Evolutionary conservation across 2,888 invertebrate species (phyloP).

Genomic region (Cheilosia pagana): DNA sequence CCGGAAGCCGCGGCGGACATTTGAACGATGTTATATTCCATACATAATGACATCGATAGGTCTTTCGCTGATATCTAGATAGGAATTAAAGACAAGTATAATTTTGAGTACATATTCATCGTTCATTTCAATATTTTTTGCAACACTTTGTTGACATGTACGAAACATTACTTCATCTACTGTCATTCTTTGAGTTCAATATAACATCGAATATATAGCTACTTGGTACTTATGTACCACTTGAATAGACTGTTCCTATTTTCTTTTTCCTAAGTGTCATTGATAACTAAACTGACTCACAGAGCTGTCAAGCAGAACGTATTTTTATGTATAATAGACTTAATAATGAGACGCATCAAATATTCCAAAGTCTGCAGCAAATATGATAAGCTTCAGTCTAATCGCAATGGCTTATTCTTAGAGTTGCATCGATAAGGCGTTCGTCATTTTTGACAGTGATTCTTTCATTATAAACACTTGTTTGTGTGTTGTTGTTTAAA

Average conservation of each 20-base stretch:
- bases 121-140: too few relatives aligned
- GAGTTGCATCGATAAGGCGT: not conserved
- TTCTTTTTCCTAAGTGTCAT: constrained; percentile 19
- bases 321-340: not conserved
- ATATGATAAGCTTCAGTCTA: constrained; percentile 1
- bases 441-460: not conserved
- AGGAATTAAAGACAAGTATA: too few relatives aligned
- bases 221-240: not conserved
- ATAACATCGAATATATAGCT: not conserved
- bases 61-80: too few relatives aligned
- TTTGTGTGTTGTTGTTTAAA: constrained; percentile 8
- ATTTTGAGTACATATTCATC: too few relatives aligned
- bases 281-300: constrained; percentile 13
- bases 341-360: constrained; percentile 5
- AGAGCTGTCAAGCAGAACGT: constrained; percentile 1
- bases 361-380: not conserved
- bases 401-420: not conserved
- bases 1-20: too few relatives aligned
- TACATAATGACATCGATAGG: too few relatives aligned
- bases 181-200: too few relatives aligned
- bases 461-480: not conserved
- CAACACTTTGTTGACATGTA: too few relatives aligned
- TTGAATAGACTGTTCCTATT: not conserved
- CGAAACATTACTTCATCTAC: too few relatives aligned
- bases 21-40: too few relatives aligned